Evolutionary conservation across 2,797 vertebrate species (phyloP).

Genomic region (Cyclura pinguis): DNA sequence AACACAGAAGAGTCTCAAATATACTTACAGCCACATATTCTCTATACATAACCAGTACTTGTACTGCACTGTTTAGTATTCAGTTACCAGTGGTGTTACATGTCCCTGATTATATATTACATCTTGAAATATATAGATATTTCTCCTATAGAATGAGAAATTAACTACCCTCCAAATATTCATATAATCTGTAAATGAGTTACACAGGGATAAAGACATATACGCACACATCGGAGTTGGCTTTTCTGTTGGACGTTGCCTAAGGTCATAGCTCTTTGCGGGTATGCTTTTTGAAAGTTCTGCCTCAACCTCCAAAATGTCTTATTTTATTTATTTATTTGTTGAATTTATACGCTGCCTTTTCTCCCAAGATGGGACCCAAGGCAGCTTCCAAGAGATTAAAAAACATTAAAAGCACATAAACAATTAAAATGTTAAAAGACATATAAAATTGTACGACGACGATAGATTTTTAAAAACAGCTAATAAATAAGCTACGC

Average conservation of each 20-base stretch:
- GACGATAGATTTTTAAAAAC: no score
- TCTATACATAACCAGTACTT: neutral
- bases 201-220: no score
- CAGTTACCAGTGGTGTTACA: neutral
- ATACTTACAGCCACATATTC: neutral
- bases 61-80: neutral
- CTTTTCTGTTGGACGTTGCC: neutral
- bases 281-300: neutral
- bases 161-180: neutral
- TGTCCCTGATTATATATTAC: no score
- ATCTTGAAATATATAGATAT: neutral
- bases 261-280: no score
- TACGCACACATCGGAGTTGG: neutral
- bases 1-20: neutral
- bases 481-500: no score
- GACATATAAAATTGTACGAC: no score
- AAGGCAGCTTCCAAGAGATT: no score
- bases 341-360: no score
- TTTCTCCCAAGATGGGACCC: no score
- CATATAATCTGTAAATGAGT: neutral
- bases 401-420: no score
- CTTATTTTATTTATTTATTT: no score
- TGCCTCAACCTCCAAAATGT: neutral
- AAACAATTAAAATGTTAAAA: no score
- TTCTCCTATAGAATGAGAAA: neutral